Evolutionary conservation across 2,113 vertebrate species (phyloP).

Genomic region (Symphodus melops): DNA sequence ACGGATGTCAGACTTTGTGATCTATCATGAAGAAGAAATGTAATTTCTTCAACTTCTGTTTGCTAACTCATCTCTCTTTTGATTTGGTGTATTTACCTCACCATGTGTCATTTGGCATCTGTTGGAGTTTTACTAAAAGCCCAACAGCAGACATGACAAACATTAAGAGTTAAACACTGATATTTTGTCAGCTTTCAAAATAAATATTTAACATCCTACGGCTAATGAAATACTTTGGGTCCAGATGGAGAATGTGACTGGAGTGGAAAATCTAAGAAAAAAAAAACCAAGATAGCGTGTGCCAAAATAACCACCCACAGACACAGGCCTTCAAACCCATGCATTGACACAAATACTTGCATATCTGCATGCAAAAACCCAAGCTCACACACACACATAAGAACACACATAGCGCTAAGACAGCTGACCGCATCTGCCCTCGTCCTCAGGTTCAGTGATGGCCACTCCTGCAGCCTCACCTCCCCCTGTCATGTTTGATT

Average conservation of each 20-base stretch:
- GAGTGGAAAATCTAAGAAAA: conserved; percentile 22
- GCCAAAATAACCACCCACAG: conserved; percentile 64
- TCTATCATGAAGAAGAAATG: background rate
- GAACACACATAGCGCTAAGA: conserved; percentile 26
- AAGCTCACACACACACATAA: background rate
- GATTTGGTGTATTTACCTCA: conserved; percentile 21
- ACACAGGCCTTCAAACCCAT: conserved; percentile 37
- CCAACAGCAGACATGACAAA: conserved; percentile 55
- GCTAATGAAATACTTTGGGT: conserved; percentile 66
- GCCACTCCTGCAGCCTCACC: conserved; percentile 66
- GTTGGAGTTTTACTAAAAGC: conserved; percentile 63
- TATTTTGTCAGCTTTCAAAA: conserved; percentile 76
- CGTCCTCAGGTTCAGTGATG: conserved; percentile 78
- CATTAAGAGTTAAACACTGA: conserved; percentile 48
- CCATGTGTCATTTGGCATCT: conserved; percentile 69
- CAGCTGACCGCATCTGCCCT: conserved; percentile 75
- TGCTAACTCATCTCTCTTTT: background rate
- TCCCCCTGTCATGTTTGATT: conserved; percentile 72
- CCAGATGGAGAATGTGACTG: conserved; percentile 77
- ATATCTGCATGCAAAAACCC: conserved; percentile 4
- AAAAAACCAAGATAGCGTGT: conserved; percentile 37
- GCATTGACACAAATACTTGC: conserved; percentile 15
- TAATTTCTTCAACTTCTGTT: background rate
- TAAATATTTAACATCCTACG: conserved; percentile 53
- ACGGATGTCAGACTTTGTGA: background rate